A percentile compares a stretch with the other conserved stretches of the same genome.
These are phyloP conservation scores for Bolinopsis microptera DNA, from an alignment of 37 sponge, comb jelly and placozoan genomes.

Conservation along the genomic window DNA sequence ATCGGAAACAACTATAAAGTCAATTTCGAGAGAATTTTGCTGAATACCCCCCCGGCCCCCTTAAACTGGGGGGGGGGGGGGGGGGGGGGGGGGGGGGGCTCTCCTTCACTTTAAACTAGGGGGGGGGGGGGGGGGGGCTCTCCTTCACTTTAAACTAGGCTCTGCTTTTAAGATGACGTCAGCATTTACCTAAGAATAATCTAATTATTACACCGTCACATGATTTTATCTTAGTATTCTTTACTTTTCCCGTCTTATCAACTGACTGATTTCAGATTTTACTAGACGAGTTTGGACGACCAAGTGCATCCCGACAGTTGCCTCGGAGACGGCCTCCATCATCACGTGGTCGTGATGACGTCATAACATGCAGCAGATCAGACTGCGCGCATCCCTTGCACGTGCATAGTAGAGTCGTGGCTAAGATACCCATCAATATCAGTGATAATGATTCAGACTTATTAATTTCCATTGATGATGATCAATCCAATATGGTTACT, in stretches of 20 bases:
- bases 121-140: too few species aligned
- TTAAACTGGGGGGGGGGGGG: too few species aligned
- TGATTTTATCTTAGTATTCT: neutral
- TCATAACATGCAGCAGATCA: neutral
- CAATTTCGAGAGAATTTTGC: too few species aligned
- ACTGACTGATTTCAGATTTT: slow-evolving; percentile 5
- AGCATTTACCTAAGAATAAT: too few species aligned
- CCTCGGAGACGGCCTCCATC: neutral
- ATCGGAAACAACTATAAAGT: too few species aligned
- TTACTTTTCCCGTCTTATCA: neutral
- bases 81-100: too few species aligned
- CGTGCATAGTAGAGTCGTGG: neutral
- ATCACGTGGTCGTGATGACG: neutral
- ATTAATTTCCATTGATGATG: neutral
- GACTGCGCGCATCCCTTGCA: slow-evolving; percentile 7
- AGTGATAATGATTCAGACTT: slow-evolving; percentile 24
- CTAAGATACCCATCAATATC: neutral
- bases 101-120: too few species aligned
- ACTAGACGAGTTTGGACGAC: slow-evolving; percentile 10
- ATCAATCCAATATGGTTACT: neutral
- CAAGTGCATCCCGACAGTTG: neutral
- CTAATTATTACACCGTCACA: neutral
- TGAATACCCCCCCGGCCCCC: too few species aligned
- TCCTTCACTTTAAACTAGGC: too few species aligned
- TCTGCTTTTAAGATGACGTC: too few species aligned